Evolutionary conservation across 1,140 invertebrate species (phyloP).

Genomic region (Nephila pilipes): DNA sequence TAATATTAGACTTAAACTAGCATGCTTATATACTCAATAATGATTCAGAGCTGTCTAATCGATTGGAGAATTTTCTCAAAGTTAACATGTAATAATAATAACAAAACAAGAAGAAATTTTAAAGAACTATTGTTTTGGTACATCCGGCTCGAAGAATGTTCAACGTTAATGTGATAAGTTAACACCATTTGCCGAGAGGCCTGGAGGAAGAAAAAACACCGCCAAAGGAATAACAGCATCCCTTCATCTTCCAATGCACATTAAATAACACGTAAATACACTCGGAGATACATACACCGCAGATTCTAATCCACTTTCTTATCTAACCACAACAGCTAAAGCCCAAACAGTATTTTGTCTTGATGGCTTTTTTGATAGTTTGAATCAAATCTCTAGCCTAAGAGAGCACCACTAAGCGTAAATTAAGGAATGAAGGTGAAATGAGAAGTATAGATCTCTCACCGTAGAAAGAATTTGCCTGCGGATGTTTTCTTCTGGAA

Average conservation of each 20-base stretch:
- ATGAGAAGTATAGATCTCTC: neutral
- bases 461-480: constrained; percentile 20
- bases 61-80: neutral
- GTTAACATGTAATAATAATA: neutral
- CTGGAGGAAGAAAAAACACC: too few relatives aligned
- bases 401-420: neutral
- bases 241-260: neutral
- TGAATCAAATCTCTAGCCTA: constrained; percentile 14
- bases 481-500: constrained; percentile 10
- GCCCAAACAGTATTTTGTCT: constrained; percentile 22
- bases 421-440: constrained; percentile 27
- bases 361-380: constrained; percentile 31
- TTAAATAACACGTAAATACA: neutral
- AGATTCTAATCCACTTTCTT: constrained; percentile 19
- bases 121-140: constrained; percentile 1
- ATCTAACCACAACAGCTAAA: constrained; percentile 8
- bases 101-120: neutral
- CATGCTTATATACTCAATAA: too few relatives aligned
- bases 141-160: neutral
- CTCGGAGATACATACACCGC: neutral
- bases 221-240: neutral
- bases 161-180: neutral
- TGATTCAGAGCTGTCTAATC: too few relatives aligned
- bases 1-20: too few relatives aligned
- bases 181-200: neutral